phyloP scores from a whole-genome alignment of 1,140 invertebrate genomes.

The Scylla paramamosain region DNA sequence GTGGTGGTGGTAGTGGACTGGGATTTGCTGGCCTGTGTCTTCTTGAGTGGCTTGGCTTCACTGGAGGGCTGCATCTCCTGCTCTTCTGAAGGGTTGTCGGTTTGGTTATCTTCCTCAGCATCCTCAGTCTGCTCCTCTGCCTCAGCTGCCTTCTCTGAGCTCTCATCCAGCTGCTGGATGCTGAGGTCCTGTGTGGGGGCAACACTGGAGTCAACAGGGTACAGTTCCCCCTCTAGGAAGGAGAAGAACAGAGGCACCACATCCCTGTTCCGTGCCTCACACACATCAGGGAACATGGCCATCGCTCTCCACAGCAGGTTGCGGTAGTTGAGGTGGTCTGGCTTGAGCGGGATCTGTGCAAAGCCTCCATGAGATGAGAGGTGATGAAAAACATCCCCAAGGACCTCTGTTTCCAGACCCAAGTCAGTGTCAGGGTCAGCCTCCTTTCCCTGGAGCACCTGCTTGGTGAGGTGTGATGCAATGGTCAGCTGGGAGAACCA shows the following conservation, averaged over 20 bases:
- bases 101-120: neutral
- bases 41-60: neutral
- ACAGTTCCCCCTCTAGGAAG: conserved; percentile 85
- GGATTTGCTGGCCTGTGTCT: neutral
- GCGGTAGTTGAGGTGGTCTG: conserved; percentile 88
- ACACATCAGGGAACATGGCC: conserved; percentile 86
- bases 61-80: neutral
- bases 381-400: conserved; percentile 72
- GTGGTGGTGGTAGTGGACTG: conserved; percentile 66
- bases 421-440: conserved; percentile 58
- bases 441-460: conserved; percentile 37
- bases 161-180: neutral
- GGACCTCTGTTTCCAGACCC: neutral
- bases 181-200: conserved; percentile 79
- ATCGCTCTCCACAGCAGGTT: conserved; percentile 90
- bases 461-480: conserved; percentile 78
- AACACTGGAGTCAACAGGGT: conserved; percentile 74
- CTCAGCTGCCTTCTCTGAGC: neutral
- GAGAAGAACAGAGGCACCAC: conserved; percentile 88
- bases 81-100: neutral
- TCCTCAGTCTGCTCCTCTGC: neutral
- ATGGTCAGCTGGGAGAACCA: conserved; percentile 85
- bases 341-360: conserved; percentile 68
- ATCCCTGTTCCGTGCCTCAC: conserved; percentile 89
- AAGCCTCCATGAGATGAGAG: conserved; percentile 82